phyloP scores from a whole-genome alignment of 2,797 vertebrate genomes.

The Phataginus tetradactyla region DNA sequence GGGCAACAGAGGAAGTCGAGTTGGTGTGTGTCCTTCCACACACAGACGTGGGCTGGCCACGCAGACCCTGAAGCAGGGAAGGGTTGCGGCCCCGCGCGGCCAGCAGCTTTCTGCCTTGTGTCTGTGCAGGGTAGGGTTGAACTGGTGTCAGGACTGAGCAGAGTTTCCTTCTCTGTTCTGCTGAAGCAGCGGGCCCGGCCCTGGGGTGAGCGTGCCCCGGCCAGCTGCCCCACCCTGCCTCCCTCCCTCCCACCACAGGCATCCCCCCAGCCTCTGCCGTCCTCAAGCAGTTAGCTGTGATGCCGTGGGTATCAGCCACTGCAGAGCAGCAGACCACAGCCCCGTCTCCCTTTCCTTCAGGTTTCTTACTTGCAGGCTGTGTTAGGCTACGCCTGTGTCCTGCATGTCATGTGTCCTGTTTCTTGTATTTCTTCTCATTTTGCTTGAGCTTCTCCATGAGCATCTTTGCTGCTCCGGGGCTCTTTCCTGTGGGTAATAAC shows the following conservation, averaged over 20 bases:
- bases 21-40: not conserved
- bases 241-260: not conserved
- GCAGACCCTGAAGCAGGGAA: not conserved
- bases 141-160: not conserved
- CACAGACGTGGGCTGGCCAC: accelerated
- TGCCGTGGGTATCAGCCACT: too few relatives aligned
- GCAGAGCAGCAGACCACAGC: not conserved
- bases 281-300: not conserved
- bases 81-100: not conserved
- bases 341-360: not conserved
- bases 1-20: not conserved
- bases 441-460: not conserved
- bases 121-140: not conserved
- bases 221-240: not conserved
- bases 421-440: not conserved
- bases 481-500: not conserved
- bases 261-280: not conserved
- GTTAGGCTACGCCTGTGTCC: too few relatives aligned
- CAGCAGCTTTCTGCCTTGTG: not conserved
- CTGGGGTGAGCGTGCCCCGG: not conserved
- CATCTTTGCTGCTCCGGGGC: not conserved
- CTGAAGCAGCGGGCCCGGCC: not conserved
- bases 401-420: not conserved
- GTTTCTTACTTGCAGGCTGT: not conserved
- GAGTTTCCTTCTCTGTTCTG: not conserved